phyloP scores from a whole-genome alignment of 2,797 vertebrate genomes.

The Brachyalestes nurse region DNA sequence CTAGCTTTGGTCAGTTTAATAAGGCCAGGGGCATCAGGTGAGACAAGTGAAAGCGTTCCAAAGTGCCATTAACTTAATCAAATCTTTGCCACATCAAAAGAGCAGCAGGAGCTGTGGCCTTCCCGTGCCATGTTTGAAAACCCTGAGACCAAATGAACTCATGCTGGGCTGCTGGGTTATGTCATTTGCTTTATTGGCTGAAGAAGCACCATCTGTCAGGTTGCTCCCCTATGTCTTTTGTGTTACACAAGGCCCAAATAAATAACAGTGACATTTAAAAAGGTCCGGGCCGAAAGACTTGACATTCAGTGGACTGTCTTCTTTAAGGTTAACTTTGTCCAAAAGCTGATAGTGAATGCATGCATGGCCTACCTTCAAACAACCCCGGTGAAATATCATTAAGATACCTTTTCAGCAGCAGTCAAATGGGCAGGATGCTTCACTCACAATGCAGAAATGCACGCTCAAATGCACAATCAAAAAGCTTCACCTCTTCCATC shows the following conservation, averaged over 20 bases:
- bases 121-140: conserved; percentile 34
- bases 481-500: neutral
- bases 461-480: neutral
- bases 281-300: conserved; percentile 73
- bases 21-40: conserved; percentile 7
- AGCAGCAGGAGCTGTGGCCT: conserved; percentile 39
- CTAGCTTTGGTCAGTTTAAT: neutral
- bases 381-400: conserved; percentile 65
- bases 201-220: conserved; percentile 55
- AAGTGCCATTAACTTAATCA: conserved; percentile 62
- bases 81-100: conserved; percentile 52
- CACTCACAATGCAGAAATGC: neutral
- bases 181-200: conserved; percentile 68
- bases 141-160: conserved; percentile 68
- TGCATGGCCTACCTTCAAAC: conserved; percentile 67
- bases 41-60: conserved; percentile 44
- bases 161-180: conserved; percentile 65
- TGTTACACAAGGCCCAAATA: conserved; percentile 66
- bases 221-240: conserved; percentile 47
- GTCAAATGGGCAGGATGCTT: conserved; percentile 17
- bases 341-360: conserved; percentile 67
- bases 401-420: conserved; percentile 32
- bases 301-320: conserved; percentile 77
- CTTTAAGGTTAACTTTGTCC: conserved; percentile 77
- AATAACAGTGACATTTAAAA: conserved; percentile 79